These are phyloP conservation scores for Mantis religiosa DNA, from an alignment of 2,888 invertebrate species.

Conservation along the genomic window DNA sequence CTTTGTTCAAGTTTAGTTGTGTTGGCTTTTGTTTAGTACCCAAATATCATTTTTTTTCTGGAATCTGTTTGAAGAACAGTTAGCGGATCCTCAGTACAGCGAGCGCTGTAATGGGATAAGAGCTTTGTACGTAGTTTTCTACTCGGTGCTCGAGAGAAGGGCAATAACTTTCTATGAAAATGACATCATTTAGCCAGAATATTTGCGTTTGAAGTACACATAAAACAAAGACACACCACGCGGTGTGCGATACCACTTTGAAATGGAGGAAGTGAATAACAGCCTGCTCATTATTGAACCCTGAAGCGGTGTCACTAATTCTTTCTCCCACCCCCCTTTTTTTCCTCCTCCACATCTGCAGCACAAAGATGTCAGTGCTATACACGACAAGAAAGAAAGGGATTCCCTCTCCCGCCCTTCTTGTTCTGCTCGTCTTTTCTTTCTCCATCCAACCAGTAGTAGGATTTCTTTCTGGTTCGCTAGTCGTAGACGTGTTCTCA, in stretches of 20 bases:
- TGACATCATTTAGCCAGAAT: background rate
- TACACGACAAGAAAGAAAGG: background rate
- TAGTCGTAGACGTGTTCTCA: background rate
- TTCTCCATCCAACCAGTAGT: background rate
- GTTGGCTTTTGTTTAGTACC: too few relatives aligned
- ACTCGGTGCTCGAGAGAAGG: too few relatives aligned
- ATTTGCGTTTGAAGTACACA: background rate
- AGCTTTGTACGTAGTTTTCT: too few relatives aligned
- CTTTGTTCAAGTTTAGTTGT: too few relatives aligned
- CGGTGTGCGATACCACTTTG: background rate
- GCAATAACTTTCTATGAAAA: background rate
- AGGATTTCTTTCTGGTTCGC: background rate
- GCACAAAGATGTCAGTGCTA: background rate
- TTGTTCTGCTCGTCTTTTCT: background rate
- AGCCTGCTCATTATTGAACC: background rate
- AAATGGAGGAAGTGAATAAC: background rate
- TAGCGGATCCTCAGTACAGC: too few relatives aligned
- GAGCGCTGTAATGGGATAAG: too few relatives aligned
- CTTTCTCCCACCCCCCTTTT: background rate
- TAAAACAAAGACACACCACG: background rate
- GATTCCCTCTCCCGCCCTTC: background rate
- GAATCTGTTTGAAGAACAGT: too few relatives aligned
- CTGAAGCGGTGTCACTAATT: background rate
- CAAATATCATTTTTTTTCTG: too few relatives aligned
- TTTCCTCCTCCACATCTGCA: background rate